phyloP scores from a whole-genome alignment of 2,888 invertebrate species.

The Geophilus truncorum region DNA sequence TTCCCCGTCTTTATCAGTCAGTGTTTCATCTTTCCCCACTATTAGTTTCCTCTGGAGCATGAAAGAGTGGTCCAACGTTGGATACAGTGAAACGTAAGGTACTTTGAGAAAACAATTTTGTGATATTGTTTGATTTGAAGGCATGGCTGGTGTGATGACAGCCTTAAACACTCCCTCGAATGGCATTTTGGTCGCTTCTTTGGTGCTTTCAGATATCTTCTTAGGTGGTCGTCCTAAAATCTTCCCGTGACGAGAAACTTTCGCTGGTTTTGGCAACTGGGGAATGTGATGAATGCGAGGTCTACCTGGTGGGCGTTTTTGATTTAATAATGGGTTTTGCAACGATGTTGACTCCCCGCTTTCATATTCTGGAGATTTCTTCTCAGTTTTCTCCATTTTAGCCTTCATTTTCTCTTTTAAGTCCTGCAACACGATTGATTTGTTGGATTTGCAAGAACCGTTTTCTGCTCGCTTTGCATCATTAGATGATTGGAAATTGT shows the following conservation, averaged over 20 bases:
- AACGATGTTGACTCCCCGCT: background rate
- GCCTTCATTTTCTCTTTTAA: conserved; percentile 7
- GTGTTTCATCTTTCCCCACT: background rate
- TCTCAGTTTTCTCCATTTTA: background rate
- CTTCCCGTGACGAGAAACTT: conserved; percentile 22
- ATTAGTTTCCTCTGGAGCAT: background rate
- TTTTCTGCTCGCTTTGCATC: background rate
- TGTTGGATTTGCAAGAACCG: background rate
- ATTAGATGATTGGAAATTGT: background rate
- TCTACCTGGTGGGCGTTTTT: background rate
- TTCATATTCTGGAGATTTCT: background rate
- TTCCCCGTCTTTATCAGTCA: background rate
- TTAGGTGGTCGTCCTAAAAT: conserved; percentile 18
- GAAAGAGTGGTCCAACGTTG: background rate
- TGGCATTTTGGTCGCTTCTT: background rate
- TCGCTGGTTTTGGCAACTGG: conserved; percentile 1
- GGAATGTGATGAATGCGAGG: background rate
- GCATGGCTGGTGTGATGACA: too few relatives aligned
- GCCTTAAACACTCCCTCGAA: background rate
- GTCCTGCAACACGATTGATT: background rate
- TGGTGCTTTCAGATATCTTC: background rate
- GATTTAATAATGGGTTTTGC: too few relatives aligned
- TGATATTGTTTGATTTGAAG: background rate
- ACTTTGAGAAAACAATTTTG: background rate
- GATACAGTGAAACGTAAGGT: background rate